Base-by-base conservation (phyloP, 2,797 vertebrate genomes). In the Cygnus olor region DNA sequence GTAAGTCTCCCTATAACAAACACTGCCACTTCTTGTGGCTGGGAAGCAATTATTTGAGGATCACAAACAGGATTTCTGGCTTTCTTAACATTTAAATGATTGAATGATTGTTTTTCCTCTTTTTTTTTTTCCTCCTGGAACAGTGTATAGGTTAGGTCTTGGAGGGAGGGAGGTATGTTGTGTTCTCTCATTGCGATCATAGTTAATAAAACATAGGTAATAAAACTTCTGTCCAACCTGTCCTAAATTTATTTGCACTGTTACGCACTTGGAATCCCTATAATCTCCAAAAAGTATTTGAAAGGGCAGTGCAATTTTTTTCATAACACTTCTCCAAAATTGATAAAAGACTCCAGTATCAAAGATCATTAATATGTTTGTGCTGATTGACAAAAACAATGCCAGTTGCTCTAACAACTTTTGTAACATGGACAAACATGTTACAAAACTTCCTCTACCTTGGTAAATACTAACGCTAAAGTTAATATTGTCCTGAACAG, bases 271-370 rank as follows among this genome's bases (percentile, higher is more conserved):
- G 30, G 30, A 20, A 19, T 56, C 54, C 19, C 30, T 56, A 32
- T 56, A 20, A 11, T 56, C 54, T 56, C 30, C 49, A 51, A 25
- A 13, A 51, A 56, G 54, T 56, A 49, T 9, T 32, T 68, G 13
- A 15, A 69, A 83, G 21, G 15, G 11, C 30, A 60, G 9, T 40
- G 14, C 13, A 84, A 40, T 6, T 10, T 27, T 49, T 38, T 84
- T 32, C 6, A 5, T 20, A 82, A 58, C 38, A 73, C 18, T 3
- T 3, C 18, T 69, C n/a, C 53, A 83, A 82, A 91, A 82, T 13
- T 18, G 9, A 40, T 10, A 38, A 0, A 1, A 66, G 21, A 49
- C 13, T 63, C 25, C 2, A 6, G 15, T 54, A 72, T 71, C 24
- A 79, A 82, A 79, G 10, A 40, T 20, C n/a, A 80, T 73, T 36